A percentile compares a stretch with the other conserved stretches of the same genome.
Evolutionary conservation across 2,888 invertebrate species (phyloP).

Genomic region (Netelia fuscicornis): DNA sequence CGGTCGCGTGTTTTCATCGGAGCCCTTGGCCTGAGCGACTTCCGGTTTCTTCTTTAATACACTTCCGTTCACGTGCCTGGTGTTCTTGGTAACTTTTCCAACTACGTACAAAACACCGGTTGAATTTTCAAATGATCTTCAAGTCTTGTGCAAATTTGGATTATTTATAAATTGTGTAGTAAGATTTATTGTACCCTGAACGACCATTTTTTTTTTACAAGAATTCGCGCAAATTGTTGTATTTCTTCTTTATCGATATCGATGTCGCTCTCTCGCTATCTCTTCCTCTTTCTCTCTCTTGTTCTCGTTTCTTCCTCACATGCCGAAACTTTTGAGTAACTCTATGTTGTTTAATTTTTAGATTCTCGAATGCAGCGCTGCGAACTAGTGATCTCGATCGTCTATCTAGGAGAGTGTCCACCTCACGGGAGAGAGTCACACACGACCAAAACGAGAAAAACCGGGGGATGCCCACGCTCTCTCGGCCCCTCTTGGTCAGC

Average conservation of each 20-base stretch:
- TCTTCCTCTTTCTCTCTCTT: not conserved
- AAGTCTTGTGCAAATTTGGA: not conserved
- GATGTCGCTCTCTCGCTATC: not conserved
- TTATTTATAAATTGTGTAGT: not conserved
- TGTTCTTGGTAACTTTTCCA: conserved; percentile 58
- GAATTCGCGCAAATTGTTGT: not conserved
- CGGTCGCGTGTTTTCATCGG: conserved; percentile 47
- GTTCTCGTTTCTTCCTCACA: conserved; percentile 1
- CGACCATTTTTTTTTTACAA: conserved; percentile 26
- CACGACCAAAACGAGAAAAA: conserved; percentile 51
- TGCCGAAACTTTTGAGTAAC: conserved; percentile 19
- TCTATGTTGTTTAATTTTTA: not conserved
- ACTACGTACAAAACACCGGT: conserved; percentile 34
- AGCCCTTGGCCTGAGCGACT: conserved; percentile 27
- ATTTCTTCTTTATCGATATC: not conserved
- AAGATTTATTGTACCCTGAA: conserved; percentile 38
- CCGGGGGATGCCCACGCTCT: conserved; percentile 44
- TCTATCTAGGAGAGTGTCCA: conserved; percentile 15
- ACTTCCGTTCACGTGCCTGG: conserved; percentile 56
- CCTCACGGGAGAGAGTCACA: conserved; percentile 36
- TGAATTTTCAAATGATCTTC: not conserved
- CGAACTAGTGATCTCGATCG: conserved; percentile 42
- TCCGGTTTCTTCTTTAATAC: conserved; percentile 47
- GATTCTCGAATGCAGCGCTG: conserved; percentile 4
- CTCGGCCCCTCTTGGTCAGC: conserved; percentile 23